phyloP scores from a whole-genome alignment of 2,113 vertebrate genomes.

The Pseudorectes ferrugineus region DNA sequence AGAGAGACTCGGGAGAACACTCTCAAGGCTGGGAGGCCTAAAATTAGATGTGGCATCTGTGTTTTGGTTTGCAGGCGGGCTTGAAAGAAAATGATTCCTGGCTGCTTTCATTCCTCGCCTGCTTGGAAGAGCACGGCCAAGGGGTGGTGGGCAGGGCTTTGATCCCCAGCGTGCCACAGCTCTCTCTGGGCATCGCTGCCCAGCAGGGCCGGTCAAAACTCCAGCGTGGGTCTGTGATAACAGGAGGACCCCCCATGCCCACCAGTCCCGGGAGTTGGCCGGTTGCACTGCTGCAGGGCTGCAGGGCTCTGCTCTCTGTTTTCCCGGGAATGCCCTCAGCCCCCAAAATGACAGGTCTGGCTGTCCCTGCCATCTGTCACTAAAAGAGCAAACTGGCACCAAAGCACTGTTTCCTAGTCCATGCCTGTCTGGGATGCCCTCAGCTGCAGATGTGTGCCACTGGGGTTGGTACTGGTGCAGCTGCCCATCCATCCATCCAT shows the following conservation, averaged over 20 bases:
- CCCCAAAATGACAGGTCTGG: fast-evolving
- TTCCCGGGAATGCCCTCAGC: neutral
- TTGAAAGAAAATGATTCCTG: neutral
- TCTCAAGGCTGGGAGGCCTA: slow-evolving; percentile 13
- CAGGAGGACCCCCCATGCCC: fast-evolving
- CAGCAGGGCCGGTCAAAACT: neutral
- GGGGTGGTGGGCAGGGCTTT: neutral
- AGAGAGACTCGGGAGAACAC: neutral
- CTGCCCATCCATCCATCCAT: fast-evolving
- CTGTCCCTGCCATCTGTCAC: neutral
- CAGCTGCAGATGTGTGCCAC: fast-evolving
- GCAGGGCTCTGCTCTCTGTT: neutral
- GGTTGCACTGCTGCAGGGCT: neutral
- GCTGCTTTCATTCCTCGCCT: neutral
- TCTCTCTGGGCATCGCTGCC: neutral
- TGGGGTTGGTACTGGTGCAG: no score
- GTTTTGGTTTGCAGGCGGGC: neutral
- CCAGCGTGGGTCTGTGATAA: neutral
- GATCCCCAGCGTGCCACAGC: fast-evolving
- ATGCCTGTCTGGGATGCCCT: neutral
- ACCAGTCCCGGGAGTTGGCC: fast-evolving
- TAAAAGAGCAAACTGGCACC: fast-evolving
- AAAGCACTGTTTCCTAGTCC: fast-evolving
- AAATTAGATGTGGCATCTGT: slow-evolving; percentile 56
- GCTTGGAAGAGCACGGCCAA: neutral